Conservation (phyloP, 2,888 invertebrate species). For the Anaspis maculata region DNA sequence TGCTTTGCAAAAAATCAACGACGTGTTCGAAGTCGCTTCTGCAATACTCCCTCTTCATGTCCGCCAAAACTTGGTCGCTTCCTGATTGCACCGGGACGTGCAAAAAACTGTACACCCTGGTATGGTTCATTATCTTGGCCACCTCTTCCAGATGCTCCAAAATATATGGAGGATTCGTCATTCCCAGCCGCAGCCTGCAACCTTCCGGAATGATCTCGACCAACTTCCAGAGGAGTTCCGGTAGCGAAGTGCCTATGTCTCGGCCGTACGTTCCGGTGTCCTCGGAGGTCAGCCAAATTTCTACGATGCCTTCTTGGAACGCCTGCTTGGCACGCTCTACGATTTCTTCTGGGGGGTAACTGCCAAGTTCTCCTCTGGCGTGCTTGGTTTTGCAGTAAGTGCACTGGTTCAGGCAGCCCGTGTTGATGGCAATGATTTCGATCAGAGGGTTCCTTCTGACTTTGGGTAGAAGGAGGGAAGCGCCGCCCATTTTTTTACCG, state of each 20-base stretch:
- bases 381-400: conserved; percentile 99
- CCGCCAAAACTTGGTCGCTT: conserved; percentile 86
- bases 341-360: conserved; percentile 85
- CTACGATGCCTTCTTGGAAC: conserved; percentile 86
- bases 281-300: conserved; percentile 97
- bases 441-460: conserved; percentile 91
- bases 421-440: conserved; percentile 94
- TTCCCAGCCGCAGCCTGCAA: conserved; percentile 81
- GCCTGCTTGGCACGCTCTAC: conserved; percentile 79
- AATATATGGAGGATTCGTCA: conserved; percentile 99
- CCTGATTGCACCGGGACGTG: conserved; percentile 98
- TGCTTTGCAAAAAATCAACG: conserved; percentile 69
- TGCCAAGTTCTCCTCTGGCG: conserved; percentile 92
- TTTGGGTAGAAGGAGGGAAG: conserved; percentile 82
- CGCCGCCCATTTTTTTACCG: conserved; percentile 79
- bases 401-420: conserved; percentile 95
- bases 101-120: conserved; percentile 87
- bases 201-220: conserved; percentile 68
- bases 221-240: conserved; percentile 77
- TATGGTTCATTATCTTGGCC: conserved; percentile 76
- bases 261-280: conserved; percentile 95
- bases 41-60: conserved; percentile 95
- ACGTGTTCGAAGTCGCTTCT: conserved; percentile 83
- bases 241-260: conserved; percentile 84
- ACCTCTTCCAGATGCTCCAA: conserved; percentile 88